Evolutionary conservation across 1,140 invertebrate genomes (phyloP).

Genomic region (Ganaspis sp.): DNA sequence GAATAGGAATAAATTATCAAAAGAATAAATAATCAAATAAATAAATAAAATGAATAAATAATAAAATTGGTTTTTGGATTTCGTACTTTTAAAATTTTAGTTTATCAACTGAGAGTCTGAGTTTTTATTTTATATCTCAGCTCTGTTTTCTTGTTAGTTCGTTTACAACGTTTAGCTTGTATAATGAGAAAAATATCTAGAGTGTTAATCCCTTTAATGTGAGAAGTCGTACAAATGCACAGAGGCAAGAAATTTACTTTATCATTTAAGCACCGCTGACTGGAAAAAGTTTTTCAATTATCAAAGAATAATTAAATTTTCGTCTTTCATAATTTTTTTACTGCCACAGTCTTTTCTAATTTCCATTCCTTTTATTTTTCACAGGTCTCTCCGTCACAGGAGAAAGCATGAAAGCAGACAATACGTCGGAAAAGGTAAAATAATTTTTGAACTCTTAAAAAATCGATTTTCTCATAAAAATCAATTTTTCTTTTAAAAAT

Average conservation of each 20-base stretch:
- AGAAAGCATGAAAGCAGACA: slow-evolving; percentile 70
- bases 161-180: slow-evolving; percentile 26
- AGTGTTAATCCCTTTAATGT: slow-evolving; percentile 44
- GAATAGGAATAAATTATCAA: no score
- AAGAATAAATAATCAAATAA: no score
- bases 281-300: slow-evolving; percentile 25
- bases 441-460: background rate
- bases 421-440: slow-evolving; percentile 67
- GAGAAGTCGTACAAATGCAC: slow-evolving; percentile 50
- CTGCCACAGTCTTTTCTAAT: no score
- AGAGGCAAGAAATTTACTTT: background rate
- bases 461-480: slow-evolving; percentile 1
- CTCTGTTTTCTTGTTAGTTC: background rate
- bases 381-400: slow-evolving; percentile 66
- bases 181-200: slow-evolving; percentile 37
- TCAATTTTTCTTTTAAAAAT: no score
- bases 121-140: background rate
- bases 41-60: no score
- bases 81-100: no score
- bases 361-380: slow-evolving; percentile 40
- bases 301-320: slow-evolving; percentile 15
- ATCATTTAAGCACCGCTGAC: slow-evolving; percentile 2
- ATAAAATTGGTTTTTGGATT: no score
- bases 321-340: no score
- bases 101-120: background rate